These are phyloP conservation scores for Crossaster papposus DNA, from an alignment of 53 echinoderm and acorn worm genomes.

Conservation along the genomic window DNA sequence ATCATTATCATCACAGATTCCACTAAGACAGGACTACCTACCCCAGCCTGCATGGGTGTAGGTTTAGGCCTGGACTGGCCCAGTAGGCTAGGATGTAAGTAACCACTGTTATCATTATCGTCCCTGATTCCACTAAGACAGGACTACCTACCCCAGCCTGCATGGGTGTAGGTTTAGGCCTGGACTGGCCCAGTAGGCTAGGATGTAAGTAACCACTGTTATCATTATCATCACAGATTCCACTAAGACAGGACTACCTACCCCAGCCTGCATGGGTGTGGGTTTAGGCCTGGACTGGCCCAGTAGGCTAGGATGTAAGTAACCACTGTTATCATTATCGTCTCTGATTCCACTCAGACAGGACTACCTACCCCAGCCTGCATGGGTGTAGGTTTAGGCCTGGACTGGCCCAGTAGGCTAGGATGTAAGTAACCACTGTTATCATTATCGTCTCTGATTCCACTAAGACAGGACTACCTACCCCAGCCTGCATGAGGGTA, in stretches of 20 bases:
- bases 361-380: constrained; percentile 28
- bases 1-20: constrained; percentile 82
- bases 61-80: constrained; percentile 69
- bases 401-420: constrained; percentile 78
- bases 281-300: too few species aligned
- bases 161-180: too few species aligned
- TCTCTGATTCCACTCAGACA: too few species aligned
- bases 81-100: constrained; percentile 93
- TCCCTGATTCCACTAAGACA: constrained; percentile 46
- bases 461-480: constrained; percentile 30
- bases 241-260: constrained; percentile 27
- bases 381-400: constrained; percentile 63
- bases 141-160: too few species aligned
- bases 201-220: too few species aligned
- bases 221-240: too few species aligned
- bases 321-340: too few species aligned
- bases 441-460: constrained; percentile 65
- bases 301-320: too few species aligned
- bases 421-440: constrained; percentile 97
- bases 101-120: constrained; percentile 82
- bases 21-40: too few species aligned
- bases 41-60: constrained; percentile 52
- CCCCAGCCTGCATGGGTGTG: constrained; percentile 1
- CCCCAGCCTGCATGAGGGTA: neutral
- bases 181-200: too few species aligned